Conservation (phyloP, 2,113 vertebrate genomes). For the Pristiophorus japonicus region DNA sequence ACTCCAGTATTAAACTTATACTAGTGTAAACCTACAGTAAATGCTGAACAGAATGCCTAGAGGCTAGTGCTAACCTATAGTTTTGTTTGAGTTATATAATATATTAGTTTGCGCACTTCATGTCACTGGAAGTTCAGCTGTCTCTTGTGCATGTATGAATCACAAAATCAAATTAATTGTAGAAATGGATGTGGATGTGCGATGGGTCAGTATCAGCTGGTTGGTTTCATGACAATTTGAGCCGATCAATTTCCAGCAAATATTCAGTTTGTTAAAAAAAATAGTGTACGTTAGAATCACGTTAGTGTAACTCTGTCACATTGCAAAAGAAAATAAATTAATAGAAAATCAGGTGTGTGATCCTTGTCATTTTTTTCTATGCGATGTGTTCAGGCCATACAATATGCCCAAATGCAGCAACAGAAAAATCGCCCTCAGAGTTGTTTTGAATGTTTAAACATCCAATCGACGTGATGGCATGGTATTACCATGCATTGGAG, state of each 20-base stretch:
- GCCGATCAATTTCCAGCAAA: background rate
- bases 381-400: background rate
- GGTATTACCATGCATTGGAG: background rate
- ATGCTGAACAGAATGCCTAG: background rate
- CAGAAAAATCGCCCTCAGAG: background rate
- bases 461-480: background rate
- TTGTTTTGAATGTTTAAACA: background rate
- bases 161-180: background rate
- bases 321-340: background rate
- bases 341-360: background rate
- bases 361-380: background rate
- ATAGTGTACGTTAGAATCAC: background rate
- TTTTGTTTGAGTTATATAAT: background rate
- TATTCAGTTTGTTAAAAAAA: background rate
- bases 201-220: background rate
- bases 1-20: background rate
- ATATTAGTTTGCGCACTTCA: background rate
- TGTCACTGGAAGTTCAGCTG: slow-evolving; percentile 13
- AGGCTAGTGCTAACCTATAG: slow-evolving; percentile 3
- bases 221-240: background rate
- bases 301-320: background rate
- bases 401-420: background rate
- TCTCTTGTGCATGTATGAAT: background rate
- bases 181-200: background rate
- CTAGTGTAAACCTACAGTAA: no score